Conservation (phyloP, 1,140 invertebrate species). For the Rhizoglyphus robini region DNA sequence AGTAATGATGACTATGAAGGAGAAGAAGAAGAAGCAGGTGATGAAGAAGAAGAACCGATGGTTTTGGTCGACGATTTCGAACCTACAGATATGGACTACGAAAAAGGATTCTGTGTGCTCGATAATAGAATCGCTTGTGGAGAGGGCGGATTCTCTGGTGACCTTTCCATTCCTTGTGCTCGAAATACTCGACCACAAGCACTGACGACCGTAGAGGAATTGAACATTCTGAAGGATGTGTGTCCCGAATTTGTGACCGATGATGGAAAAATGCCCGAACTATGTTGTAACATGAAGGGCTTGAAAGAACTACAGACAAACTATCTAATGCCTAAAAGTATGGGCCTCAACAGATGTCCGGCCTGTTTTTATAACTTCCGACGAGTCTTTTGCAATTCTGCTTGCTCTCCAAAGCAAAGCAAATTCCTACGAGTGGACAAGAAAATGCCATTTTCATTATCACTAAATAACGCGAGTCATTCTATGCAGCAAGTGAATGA, state of each 20-base stretch:
- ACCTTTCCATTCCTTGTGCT: conserved; percentile 13
- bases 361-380: conserved; percentile 27
- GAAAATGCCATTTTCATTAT: neutral
- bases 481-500: neutral
- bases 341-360: conserved; percentile 33
- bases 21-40: neutral
- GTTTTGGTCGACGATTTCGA: neutral
- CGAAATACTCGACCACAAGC: neutral
- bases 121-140: conserved; percentile 12
- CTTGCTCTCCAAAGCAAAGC: conserved; percentile 26
- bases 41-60: conserved; percentile 1
- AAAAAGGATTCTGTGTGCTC: conserved; percentile 6
- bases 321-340: conserved; percentile 1
- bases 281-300: conserved; percentile 20
- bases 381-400: conserved; percentile 24
- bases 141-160: neutral
- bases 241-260: conserved; percentile 18
- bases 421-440: conserved; percentile 23
- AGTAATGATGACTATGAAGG: neutral
- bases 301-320: conserved; percentile 3
- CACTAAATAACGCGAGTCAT: neutral
- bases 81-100: neutral
- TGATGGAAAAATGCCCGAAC: neutral
- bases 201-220: neutral
- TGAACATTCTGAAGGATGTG: conserved; percentile 8